Conservation (phyloP, 2,888 invertebrate species). For the Pandemis heparana region DNA sequence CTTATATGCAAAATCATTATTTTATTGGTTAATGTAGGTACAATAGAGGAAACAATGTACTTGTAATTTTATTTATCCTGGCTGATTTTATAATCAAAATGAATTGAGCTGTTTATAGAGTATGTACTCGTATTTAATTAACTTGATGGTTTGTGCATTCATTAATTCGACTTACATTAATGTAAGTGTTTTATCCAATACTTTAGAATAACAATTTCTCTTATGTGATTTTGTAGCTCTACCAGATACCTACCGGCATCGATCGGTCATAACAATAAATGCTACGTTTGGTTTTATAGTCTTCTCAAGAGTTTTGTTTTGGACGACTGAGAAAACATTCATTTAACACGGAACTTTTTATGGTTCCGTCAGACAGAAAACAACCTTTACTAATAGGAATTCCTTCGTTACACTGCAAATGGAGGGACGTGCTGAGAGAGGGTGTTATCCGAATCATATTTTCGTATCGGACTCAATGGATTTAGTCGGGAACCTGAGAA, state of each 20-base stretch:
- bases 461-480: constrained; percentile 70
- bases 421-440: constrained; percentile 76
- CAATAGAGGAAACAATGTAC: too few relatives aligned
- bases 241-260: constrained; percentile 53
- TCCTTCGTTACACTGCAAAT: constrained; percentile 79
- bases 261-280: constrained; percentile 65
- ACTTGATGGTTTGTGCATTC: too few relatives aligned
- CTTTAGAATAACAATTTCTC: not conserved
- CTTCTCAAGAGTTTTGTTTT: constrained; percentile 69
- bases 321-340: constrained; percentile 70
- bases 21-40: too few relatives aligned
- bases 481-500: constrained; percentile 61
- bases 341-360: constrained; percentile 78
- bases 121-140: too few relatives aligned
- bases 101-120: too few relatives aligned
- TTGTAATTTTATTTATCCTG: too few relatives aligned
- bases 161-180: too few relatives aligned
- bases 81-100: too few relatives aligned
- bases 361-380: constrained; percentile 76
- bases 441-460: constrained; percentile 75
- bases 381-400: constrained; percentile 80
- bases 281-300: constrained; percentile 69
- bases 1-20: too few relatives aligned
- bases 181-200: not conserved
- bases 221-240: constrained; percentile 17